phyloP scores from a whole-genome alignment of 2,797 vertebrate species.

The Loris lydekkerianus region DNA sequence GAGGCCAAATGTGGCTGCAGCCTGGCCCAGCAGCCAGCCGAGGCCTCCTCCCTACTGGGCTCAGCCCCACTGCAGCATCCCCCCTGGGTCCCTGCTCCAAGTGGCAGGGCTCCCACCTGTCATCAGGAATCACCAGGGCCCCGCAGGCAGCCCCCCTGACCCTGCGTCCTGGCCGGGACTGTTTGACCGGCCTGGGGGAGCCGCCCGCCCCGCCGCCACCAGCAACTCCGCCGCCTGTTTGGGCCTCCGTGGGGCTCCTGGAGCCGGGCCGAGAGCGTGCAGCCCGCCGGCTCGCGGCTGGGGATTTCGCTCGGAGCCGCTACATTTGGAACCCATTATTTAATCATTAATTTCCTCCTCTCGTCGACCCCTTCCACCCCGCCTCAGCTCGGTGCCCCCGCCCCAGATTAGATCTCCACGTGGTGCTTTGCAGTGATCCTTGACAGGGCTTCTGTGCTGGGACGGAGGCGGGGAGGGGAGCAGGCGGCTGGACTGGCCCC shows the following conservation, averaged over 20 bases:
- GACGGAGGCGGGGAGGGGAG: background rate
- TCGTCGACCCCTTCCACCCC: conserved; percentile 83
- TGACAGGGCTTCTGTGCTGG: conserved; percentile 84
- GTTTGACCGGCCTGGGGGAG: conserved; percentile 12
- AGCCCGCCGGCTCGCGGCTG: conserved; percentile 71
- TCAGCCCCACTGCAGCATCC: background rate
- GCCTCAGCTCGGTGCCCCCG: conserved; percentile 79
- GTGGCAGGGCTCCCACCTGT: conserved; percentile 75
- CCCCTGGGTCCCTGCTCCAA: conserved; percentile 41
- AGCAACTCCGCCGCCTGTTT: conserved; percentile 43
- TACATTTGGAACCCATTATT: conserved; percentile 91
- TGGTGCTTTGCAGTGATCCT: conserved; percentile 83
- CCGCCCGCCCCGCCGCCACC: conserved; percentile 41
- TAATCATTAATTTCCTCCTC: conserved; percentile 89
- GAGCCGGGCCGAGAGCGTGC: conserved; percentile 73
- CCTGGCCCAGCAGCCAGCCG: background rate
- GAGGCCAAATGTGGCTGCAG: conserved; percentile 37
- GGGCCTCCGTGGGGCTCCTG: conserved; percentile 67
- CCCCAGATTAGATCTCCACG: conserved; percentile 85
- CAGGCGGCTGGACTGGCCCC: background rate
- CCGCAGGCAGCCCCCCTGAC: conserved; percentile 23
- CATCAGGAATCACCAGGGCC: conserved; percentile 65
- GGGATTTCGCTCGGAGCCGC: conserved; percentile 86
- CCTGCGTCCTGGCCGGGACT: conserved; percentile 32
- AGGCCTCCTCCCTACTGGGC: background rate